Evolutionary conservation across 2,113 vertebrate species (phyloP), one percentile per base, ranked within the genome.

Genomic region (Tylochromis polylepis): DNA sequence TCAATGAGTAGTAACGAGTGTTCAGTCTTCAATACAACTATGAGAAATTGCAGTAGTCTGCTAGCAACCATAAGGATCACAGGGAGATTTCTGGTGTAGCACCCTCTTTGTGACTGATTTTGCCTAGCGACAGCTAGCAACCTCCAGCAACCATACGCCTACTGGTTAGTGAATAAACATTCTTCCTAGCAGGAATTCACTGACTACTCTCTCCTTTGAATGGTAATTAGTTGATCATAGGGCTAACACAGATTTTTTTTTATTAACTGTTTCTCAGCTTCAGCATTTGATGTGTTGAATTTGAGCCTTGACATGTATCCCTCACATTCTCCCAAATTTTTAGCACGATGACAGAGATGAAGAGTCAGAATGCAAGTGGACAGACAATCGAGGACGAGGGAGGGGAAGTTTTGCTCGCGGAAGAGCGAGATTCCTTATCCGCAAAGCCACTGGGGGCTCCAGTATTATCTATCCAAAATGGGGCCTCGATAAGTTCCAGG

Each of bases 271-370:
- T 77, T 51, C 1, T 77, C 72, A 77, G 72, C 1, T 77, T 77
- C 11, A 51, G 18, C 46, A 53, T 14, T 51, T n/a, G 2, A 77
- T 14, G 18, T 77, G 46, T 77, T 77, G 18, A 53, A 34, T 77
- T 14, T 77, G 46, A 53, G 46, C 46, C 46, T 83, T 87, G 6
- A 86, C 62, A 36, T 6, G 14, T 55, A 27, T 85, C 20, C 31
- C 16, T 67, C 34, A 9, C 22, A 77, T 87, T 81, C 29, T 41
- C 12, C 14, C 11, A 27, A 38, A 24, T 38, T 51, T 87, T 88
- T 93, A 99, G 99, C 98, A 98, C 3, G 98, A 98, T 38, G 97
- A 98, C 96, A 97, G 97, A 41, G 97, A 98, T 75, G 96, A 95
- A 0, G 97, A 98, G 90, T 96, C 96, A 10, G 97, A 97, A 0